phyloP scores from a whole-genome alignment of 1,140 invertebrate genomes.

The Ceratoteleas bidentatus region DNA sequence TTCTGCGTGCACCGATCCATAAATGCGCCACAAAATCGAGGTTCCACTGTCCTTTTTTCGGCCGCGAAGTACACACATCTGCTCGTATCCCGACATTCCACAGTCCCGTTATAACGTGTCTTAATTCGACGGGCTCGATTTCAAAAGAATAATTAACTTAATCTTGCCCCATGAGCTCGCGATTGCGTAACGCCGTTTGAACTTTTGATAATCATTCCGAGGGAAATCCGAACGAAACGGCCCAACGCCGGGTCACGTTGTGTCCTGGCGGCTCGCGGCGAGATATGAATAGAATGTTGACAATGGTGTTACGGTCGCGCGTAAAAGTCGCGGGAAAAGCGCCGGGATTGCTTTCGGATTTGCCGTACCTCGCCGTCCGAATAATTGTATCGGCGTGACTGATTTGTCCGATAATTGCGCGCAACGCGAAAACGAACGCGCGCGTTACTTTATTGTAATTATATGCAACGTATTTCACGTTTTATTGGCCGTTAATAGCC shows the following conservation, averaged over 20 bases:
- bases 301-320: conserved; percentile 32
- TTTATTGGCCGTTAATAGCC: conserved; percentile 36
- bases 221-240: conserved; percentile 13
- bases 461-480: conserved; percentile 23
- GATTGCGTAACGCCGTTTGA: conserved; percentile 1
- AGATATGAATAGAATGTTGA: conserved; percentile 49
- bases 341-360: background rate
- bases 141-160: background rate
- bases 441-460: conserved; percentile 34
- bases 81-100: too few species aligned
- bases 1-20: too few species aligned
- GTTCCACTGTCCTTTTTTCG: too few species aligned
- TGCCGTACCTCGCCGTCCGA: background rate
- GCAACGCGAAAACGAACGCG: too few species aligned
- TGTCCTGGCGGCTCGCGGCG: conserved; percentile 22
- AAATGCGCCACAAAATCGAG: too few species aligned
- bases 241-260: conserved; percentile 2
- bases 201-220: conserved; percentile 19
- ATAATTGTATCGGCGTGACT: background rate
- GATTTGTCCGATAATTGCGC: conserved; percentile 10
- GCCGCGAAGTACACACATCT: too few species aligned
- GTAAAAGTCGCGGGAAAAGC: conserved; percentile 7
- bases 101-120: background rate
- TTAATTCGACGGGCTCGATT: background rate
- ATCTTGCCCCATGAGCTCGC: background rate